Evolutionary conservation across 2,113 vertebrate genomes (phyloP), one percentile per base, ranked within the genome.

Genomic region (Coptodon rendalli): DNA sequence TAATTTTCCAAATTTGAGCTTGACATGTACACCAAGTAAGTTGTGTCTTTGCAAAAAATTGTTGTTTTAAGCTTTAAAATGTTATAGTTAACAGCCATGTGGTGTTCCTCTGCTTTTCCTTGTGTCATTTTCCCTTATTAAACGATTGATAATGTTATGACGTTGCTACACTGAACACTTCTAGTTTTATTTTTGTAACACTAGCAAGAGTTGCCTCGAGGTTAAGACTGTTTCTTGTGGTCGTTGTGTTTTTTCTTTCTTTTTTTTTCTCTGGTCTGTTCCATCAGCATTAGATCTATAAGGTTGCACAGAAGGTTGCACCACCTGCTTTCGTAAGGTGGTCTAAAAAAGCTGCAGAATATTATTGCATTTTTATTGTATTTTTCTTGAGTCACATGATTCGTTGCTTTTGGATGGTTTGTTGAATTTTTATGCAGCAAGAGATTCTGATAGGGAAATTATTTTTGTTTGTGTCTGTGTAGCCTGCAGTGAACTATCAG

Each of bases 181-280:
- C 5, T 45, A 17, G 68, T 29, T 45, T 29, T 48, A 73, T 27
- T 76, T 76, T 76, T 76, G 27, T 29, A 76, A 48, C 6, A 29
- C 14, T 24, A 71, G 36, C 12, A 1, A 43, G 43, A 19, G 71
- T 11, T 48, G 22, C 14, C 40, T 48, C 4, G 40, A 48, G 24
- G 24, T 76, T 48, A 76, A 48, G 40, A 11, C 13, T 45, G 14
- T 71, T 43, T 63, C 17, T 66, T n/a, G 9, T 57, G 54, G 12
- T 57, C 7, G 24, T 16, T 29, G 54, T 12, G 0, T 3, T 3
- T 36, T 40, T 1, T 22, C 22, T 22, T 19, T 6, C 1, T 3
- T 9, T 10, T 16, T 0, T 17, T 45, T 48, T 0, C 9, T 29
- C 24, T 12, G 9, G 0, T 10, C 16, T 48, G 3, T 76, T 27